Percentiles rank a stretch among this genome's conserved stretches.
Conservation (phyloP, 2,113 vertebrate genomes). For the Thalassoma bifasciatum region DNA sequence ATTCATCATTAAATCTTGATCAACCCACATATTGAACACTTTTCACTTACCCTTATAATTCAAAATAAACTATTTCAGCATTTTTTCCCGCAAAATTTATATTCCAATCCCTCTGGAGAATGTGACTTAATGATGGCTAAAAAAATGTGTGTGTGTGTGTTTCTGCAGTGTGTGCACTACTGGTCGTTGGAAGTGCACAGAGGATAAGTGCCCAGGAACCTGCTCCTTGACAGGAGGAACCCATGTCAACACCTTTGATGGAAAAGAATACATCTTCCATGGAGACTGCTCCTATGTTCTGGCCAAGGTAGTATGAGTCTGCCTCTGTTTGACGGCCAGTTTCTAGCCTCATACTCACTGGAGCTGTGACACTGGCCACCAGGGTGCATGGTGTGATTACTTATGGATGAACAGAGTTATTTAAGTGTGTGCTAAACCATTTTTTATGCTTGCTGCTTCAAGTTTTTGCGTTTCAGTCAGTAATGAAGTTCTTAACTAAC, state of each 20-base stretch:
- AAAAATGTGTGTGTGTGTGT: background rate
- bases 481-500: background rate
- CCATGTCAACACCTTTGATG: slow-evolving; percentile 89
- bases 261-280: slow-evolving; percentile 82
- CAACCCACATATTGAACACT: too few species aligned
- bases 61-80: too few species aligned
- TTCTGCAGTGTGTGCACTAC: slow-evolving; percentile 79
- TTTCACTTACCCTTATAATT: too few species aligned
- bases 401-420: too few species aligned
- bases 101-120: too few species aligned
- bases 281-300: slow-evolving; percentile 76
- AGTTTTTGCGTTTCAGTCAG: background rate
- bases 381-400: too few species aligned
- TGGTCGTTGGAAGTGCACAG: slow-evolving; percentile 83
- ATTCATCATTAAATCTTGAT: too few species aligned
- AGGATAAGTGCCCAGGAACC: slow-evolving; percentile 80
- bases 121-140: too few species aligned
- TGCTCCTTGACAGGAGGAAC: slow-evolving; percentile 89
- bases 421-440: too few species aligned
- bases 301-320: slow-evolving; percentile 52
- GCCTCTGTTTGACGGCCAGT: too few species aligned
- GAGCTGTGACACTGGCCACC: background rate
- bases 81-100: too few species aligned
- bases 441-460: too few species aligned
- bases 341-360: background rate